Base-by-base conservation (phyloP, 2,888 invertebrate species). In the Cataglyphis albicans region DNA sequence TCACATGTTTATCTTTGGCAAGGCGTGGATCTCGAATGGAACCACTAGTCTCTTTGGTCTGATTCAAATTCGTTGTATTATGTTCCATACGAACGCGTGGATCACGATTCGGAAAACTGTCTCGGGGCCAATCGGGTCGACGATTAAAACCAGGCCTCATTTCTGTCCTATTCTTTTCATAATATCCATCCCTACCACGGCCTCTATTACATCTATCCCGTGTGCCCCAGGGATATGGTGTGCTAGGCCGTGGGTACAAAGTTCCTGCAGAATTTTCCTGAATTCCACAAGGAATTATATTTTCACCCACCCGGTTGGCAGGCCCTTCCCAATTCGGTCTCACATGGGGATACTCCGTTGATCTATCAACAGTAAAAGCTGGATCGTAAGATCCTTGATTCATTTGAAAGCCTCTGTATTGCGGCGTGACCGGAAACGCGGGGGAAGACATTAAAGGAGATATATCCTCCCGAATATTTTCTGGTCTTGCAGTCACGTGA, bases 11-110 rank as follows among this genome's bases (percentile, higher is more conserved):
- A 7, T 92, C 92, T 75, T 93, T 93, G 3, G 89, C 83, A 44
- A 92, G 76, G 1, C 93, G 89, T 6, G 92, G 90, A 84, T 93
- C 93, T 35, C 93, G 87, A 4, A 85, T 83, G 0, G 87, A 73
- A 35, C 73, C 44, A 0, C 41, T 35, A 15, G 25, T 52, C 0
- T 90, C 90, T 32, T 86, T 84, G n/a, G 81, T 6, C 55, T 81
- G 87, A 29, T 3, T 73, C 1, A 81, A 35, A 10, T 18, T 68
- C 0, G 82, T 15, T 21, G 44, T 15, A 61, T 76, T 83, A 0
- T 87, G 88, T 1, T 92, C 91, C 1, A 59, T 21, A 0, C 88
- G 87, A 55, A 88, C 84, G 0, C 90, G 87, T 10, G 90, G 92
- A 72, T 91, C 92, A 12, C 92, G 86, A 41, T 75, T 81, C 15